Base-by-base conservation (phyloP, 2,888 invertebrate genomes). In the Campoplex nolae region DNA sequence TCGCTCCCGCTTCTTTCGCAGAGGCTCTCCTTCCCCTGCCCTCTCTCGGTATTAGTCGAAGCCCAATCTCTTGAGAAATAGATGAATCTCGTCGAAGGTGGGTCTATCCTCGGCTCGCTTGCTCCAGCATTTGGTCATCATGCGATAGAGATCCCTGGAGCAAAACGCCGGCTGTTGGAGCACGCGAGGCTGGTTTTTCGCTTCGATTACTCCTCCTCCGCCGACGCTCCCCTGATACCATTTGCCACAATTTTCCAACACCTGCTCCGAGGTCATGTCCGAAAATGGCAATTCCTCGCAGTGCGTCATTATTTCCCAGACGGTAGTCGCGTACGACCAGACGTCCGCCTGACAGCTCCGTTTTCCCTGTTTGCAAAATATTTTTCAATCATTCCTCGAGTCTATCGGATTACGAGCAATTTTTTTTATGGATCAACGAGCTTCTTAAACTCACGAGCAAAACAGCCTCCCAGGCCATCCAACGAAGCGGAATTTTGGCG, bases 401-500 rank as follows among this genome's bases (percentile, higher is more conserved):
- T 42, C 42, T 3, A 42, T 42, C 42, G 42, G 7, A 42, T 7
- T 48, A 4, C 11, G 23, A 58, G 28, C 38, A 23, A 23, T 23
- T 23, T 23, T 23, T 23, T 23, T 23, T 0, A 23, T 23, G 38
- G 38, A 38, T 4, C 38, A 38, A 38, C 3, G 11, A 28, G 6
- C 48, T 16, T 11, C 2, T 42, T 23, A 71, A 78, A 94, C 95
- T 95, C 94, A 97, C 97, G 96, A 97, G 95, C 71, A 98, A 95
- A 45, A 98, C 95, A 90, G 97, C 97, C 93, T 98, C 98, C 98
- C 98, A 98, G 2, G 98, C 97, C 98, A 98, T 98, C 98, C 98
- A 98, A 84, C 99, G 96, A 82, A 99, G 96, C 0, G 98, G 98
- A 86, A 98, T 95, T 88, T 97, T 96, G 3, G 97, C 96, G 90